Conservation (phyloP, 1,140 invertebrate species). For the Cyphomyrmex costatus region DNA sequence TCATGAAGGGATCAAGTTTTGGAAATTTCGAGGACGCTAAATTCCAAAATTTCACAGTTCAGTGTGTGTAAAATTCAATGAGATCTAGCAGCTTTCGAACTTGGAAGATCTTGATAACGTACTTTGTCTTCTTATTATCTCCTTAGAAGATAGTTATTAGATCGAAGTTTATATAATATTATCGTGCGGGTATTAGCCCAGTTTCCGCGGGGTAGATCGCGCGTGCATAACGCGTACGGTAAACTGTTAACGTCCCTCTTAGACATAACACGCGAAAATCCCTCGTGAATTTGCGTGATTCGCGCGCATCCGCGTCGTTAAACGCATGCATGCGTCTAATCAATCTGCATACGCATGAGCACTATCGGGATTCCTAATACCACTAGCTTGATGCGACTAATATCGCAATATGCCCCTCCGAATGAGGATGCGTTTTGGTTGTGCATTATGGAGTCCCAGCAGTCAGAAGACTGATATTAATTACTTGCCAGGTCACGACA, state of each 20-base stretch:
- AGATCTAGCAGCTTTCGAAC: not conserved
- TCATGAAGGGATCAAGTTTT: not conserved
- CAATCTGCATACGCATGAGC: slow-evolving; percentile 47
- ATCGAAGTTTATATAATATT: slow-evolving; percentile 44
- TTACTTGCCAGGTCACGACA: slow-evolving; percentile 49
- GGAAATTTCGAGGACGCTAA: not conserved
- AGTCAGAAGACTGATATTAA: slow-evolving; percentile 56
- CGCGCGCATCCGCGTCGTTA: slow-evolving; percentile 38
- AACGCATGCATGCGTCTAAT: slow-evolving; percentile 37
- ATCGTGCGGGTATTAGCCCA: slow-evolving; percentile 24
- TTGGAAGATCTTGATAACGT: slow-evolving; percentile 18
- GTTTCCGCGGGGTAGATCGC: slow-evolving; percentile 33
- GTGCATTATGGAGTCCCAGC: slow-evolving; percentile 40
- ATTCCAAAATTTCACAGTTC: slow-evolving; percentile 13
- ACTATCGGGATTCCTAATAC: slow-evolving; percentile 39
- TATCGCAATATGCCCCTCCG: slow-evolving; percentile 51
- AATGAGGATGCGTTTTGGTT: slow-evolving; percentile 56
- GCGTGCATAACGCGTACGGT: slow-evolving; percentile 33
- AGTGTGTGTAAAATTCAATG: not conserved
- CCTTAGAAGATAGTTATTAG: slow-evolving; percentile 24
- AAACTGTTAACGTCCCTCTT: slow-evolving; percentile 49
- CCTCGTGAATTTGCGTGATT: slow-evolving; percentile 45
- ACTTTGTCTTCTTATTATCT: slow-evolving; percentile 14
- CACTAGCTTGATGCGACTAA: slow-evolving; percentile 49
- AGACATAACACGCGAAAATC: slow-evolving; percentile 32